phyloP scores from a whole-genome alignment of 1,140 invertebrate species.

The Chlorops oryzae region DNA sequence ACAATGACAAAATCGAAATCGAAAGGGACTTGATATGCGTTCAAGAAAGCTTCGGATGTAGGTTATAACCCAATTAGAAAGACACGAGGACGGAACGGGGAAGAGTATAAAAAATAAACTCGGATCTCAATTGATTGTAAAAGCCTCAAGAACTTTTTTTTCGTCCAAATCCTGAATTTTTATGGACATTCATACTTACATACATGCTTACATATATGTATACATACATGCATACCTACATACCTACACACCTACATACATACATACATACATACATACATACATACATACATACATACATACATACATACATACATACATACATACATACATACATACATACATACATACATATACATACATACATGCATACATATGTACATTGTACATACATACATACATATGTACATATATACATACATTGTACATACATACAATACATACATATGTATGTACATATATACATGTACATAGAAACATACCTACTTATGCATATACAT shows the following conservation, averaged over 20 bases:
- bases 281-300: neutral
- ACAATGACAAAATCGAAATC: too few species aligned
- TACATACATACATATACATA: neutral
- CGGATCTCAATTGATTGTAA: too few species aligned
- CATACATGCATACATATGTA: constrained; percentile 1
- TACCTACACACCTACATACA: neutral
- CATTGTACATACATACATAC: neutral
- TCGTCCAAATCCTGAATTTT: too few species aligned
- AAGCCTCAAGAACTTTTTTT: too few species aligned
- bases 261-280: neutral
- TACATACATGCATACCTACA: neutral
- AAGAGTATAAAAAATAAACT: too few species aligned
- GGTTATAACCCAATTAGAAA: too few species aligned
- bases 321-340: constrained; percentile 2
- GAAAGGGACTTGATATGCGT: too few species aligned
- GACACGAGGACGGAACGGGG: too few species aligned
- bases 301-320: too few species aligned
- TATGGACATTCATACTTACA: neutral
- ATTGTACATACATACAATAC: neutral
- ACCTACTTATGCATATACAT: too few species aligned
- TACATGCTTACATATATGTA: neutral
- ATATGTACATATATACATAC: neutral
- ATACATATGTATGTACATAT: neutral
- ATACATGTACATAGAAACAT: too few species aligned
- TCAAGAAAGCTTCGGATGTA: too few species aligned